A percentile compares a stretch with the other conserved stretches of the same genome.
Conservation (phyloP, 2,888 invertebrate species). For the Coleophora flavipennella region DNA sequence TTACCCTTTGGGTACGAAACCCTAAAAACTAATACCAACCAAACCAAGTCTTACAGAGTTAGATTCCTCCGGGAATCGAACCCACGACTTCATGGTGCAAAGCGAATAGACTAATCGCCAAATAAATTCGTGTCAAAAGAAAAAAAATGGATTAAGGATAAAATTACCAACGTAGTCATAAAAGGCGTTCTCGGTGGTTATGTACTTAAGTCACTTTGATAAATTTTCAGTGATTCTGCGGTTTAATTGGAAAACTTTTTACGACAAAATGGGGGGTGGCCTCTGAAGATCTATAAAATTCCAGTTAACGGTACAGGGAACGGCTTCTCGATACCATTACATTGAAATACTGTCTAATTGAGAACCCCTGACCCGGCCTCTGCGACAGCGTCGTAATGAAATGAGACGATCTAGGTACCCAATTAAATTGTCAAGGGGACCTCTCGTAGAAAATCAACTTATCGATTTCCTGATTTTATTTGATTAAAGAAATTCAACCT, state of each 20-base stretch:
- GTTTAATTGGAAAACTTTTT: slow-evolving; percentile 50
- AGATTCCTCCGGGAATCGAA: no score
- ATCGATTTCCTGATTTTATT: no score
- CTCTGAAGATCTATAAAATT: slow-evolving; percentile 51
- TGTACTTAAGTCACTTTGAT: slow-evolving; percentile 33
- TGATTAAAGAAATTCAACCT: no score
- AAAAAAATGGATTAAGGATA: background rate
- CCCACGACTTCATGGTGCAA: no score
- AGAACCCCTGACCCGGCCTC: slow-evolving; percentile 22
- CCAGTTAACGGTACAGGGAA: slow-evolving; percentile 40
- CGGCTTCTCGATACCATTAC: slow-evolving; percentile 51
- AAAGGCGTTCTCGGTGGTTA: slow-evolving; percentile 23
- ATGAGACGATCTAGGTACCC: background rate
- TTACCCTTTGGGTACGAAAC: no score
- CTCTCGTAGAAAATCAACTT: no score
- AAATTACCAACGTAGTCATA: slow-evolving; percentile 22
- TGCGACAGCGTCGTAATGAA: slow-evolving; percentile 4
- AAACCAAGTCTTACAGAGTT: no score
- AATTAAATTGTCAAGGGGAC: background rate
- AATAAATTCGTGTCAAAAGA: no score
- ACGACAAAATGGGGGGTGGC: slow-evolving; percentile 30
- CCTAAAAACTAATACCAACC: no score
- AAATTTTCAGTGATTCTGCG: slow-evolving; percentile 41
- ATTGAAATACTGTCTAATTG: slow-evolving; percentile 44
- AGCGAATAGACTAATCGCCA: no score